Base-by-base conservation (phyloP, 2,113 vertebrate species). In the Dendrocopos noguchii region DNA sequence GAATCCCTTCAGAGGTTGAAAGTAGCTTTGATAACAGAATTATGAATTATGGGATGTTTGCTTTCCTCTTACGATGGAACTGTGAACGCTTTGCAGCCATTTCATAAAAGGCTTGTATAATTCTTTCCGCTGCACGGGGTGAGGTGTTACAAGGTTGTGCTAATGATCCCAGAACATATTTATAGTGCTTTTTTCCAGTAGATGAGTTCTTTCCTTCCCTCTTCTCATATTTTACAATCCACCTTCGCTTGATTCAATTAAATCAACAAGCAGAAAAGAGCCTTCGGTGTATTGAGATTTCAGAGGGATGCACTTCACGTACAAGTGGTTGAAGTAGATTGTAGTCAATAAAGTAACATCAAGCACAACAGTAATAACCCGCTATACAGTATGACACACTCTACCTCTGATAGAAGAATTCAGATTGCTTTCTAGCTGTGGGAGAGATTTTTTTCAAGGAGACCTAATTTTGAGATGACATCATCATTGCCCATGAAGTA, bases 161-260 rank as follows among this genome's bases (percentile, higher is more conserved):
- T 91, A 81, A 60, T 70, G 93, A 95, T 84, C 76, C 77, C 63
- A 50, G 85, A 76, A 95, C 86, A 95, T 83, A 94, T 94, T 95
- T 96, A 75, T 81, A 94, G 90, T 86, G 70, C 91, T 94, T 95
- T 94, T 39, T 96, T 94, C 94, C 91, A 96, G 70, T 25, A 6
- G 57, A 33, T 29, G 79, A 75, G 55, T 78, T 74, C 84, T 85
- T 50, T 67, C 76, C 33, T 80, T 67, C 73, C 55, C 83, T 80
- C 75, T 77, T 29, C 1, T 66, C 5, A 2, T 81, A 24, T 59
- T 95, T 92, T 85, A 86, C 2, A 1, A 78, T 70, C 70, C 75
- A 31, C 71, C 76, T 92, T 61, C 42, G 15, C 47, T 80, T 90
- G 50, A 29, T 64, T 86, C 77, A 65, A 16, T 80, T 61, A 80